These are phyloP conservation scores for Octomys mimax DNA, from an alignment of 2,797 vertebrate genomes.

Conservation along the genomic window DNA sequence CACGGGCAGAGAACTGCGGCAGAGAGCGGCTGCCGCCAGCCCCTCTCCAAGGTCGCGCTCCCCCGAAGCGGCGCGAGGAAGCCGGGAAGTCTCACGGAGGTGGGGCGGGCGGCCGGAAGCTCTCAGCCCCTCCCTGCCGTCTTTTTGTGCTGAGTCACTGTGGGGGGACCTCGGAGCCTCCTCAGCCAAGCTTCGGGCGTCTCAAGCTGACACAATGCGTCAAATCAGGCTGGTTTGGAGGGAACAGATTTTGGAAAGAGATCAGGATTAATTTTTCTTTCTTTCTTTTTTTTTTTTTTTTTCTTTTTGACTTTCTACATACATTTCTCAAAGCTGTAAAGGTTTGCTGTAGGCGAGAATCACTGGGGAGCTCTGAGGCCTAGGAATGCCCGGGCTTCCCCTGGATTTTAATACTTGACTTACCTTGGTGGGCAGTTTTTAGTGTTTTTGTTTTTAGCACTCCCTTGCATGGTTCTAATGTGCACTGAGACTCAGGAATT, in stretches of 20 bases:
- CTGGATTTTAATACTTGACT: neutral
- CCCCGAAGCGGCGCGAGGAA: no score
- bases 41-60: no score
- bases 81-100: no score
- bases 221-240: conserved; percentile 20
- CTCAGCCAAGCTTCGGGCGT: no score
- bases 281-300: neutral
- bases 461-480: neutral
- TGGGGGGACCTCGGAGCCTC: no score
- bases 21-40: no score
- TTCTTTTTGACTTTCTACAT: neutral
- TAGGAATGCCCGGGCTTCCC: neutral
- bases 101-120: no score
- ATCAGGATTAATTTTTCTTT: neutral
- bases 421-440: neutral
- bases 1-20: no score
- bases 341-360: neutral
- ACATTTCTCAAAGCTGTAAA: neutral
- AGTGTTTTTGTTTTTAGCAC: neutral
- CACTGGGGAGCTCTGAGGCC: neutral
- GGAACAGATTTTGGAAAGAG: neutral
- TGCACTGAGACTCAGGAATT: neutral
- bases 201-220: no score
- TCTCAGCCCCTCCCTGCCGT: no score
- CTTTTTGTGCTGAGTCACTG: no score